Percentiles rank a stretch among this genome's conserved stretches.
These are phyloP conservation scores for Perca flavescens DNA, from an alignment of 2,113 vertebrate genomes.

Conservation along the genomic window DNA sequence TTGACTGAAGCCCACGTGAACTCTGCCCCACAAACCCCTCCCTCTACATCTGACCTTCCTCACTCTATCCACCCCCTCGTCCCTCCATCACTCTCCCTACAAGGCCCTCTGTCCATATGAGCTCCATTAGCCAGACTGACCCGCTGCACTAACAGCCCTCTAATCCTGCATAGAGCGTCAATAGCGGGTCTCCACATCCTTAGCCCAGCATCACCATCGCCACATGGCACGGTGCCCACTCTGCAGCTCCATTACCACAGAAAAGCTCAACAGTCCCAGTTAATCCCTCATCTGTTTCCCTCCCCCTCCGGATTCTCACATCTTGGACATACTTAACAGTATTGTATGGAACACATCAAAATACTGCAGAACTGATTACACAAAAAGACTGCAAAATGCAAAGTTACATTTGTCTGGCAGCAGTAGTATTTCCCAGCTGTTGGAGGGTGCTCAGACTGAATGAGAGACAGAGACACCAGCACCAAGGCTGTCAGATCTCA, in stretches of 20 bases:
- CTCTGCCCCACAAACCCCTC: constrained; percentile 22
- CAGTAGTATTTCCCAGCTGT: background rate
- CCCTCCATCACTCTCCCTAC: background rate
- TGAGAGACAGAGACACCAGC: constrained; percentile 14
- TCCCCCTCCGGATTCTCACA: constrained; percentile 29
- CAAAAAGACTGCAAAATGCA: background rate
- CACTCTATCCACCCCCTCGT: background rate
- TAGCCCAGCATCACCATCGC: constrained; percentile 26
- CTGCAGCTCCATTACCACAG: constrained; percentile 58
- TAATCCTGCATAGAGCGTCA: constrained; percentile 58
- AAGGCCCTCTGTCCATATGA: constrained; percentile 43
- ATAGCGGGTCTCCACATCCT: constrained; percentile 40
- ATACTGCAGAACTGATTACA: background rate
- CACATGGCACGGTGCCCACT: constrained; percentile 55
- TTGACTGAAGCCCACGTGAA: constrained; percentile 21
- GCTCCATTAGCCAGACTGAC: constrained; percentile 64
- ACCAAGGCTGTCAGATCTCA: constrained; percentile 18
- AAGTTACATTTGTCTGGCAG: background rate
- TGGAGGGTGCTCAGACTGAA: background rate
- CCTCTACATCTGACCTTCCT: background rate
- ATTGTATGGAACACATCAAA: background rate
- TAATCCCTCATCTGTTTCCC: constrained; percentile 62
- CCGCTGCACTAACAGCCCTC: constrained; percentile 46
- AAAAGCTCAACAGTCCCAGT: constrained; percentile 31
- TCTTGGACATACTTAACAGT: constrained; percentile 10